Evolutionary conservation across 2,113 vertebrate genomes (phyloP).

Genomic region (Callipepla squamata): DNA sequence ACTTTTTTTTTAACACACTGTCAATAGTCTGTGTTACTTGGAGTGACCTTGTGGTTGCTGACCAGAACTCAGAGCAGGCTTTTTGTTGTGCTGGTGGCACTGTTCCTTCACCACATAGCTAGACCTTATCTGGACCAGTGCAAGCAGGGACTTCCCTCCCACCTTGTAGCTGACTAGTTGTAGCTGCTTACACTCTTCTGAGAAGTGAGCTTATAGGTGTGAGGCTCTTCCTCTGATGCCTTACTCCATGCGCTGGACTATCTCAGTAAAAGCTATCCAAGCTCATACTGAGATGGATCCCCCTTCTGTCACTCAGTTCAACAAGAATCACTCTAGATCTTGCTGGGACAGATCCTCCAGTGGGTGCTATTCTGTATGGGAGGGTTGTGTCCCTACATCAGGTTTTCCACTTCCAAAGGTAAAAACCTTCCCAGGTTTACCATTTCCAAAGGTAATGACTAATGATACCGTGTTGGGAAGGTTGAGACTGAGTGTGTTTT

Average conservation of each 20-base stretch:
- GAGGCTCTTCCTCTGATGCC: background rate
- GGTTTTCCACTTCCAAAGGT: background rate
- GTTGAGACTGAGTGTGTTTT: background rate
- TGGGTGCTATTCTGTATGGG: background rate
- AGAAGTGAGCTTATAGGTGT: background rate
- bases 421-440: no score
- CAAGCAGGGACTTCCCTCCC: background rate
- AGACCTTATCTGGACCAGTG: background rate
- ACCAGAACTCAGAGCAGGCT: rapidly evolving
- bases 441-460: background rate
- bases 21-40: background rate
- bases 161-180: background rate
- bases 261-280: background rate
- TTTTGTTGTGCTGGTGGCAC: background rate
- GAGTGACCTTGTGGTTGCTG: background rate
- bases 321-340: background rate
- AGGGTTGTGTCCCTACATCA: background rate
- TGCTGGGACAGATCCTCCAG: background rate
- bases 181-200: background rate
- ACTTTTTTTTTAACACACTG: background rate
- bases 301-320: background rate
- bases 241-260: background rate
- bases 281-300: background rate
- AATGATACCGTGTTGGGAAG: background rate
- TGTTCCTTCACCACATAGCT: background rate